phyloP scores from a whole-genome alignment of 2,888 invertebrate species.

The Apodemia mormo region DNA sequence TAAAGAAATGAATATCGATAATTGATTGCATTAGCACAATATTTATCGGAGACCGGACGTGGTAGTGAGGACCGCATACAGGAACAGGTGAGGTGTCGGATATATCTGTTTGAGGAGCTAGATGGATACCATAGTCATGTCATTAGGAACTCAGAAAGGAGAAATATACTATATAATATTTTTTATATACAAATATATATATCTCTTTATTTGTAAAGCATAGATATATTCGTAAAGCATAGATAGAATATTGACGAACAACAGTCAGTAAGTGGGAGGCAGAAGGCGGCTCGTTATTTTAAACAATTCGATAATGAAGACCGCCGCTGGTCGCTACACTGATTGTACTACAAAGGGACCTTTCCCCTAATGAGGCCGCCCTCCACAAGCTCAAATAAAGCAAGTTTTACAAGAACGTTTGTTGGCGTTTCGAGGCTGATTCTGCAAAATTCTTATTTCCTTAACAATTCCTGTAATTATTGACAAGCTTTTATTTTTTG shows the following conservation, averaged over 20 bases:
- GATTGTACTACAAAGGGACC: slow-evolving; percentile 65
- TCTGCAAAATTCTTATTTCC: slow-evolving; percentile 22
- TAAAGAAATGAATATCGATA: neutral
- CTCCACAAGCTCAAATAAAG: slow-evolving; percentile 53
- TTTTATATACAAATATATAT: no score
- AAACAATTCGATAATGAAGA: slow-evolving; percentile 76
- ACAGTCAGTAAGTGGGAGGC: neutral
- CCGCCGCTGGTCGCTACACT: slow-evolving; percentile 48
- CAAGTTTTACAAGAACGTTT: slow-evolving; percentile 58
- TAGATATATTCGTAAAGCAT: no score
- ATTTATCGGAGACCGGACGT: no score
- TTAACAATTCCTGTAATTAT: slow-evolving; percentile 19
- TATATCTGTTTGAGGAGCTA: no score
- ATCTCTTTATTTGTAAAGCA: no score
- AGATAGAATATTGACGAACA: neutral
- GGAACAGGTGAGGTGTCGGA: no score
- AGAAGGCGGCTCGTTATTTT: slow-evolving; percentile 66
- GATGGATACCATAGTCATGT: no score
- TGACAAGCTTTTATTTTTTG: slow-evolving; percentile 12
- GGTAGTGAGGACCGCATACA: no score
- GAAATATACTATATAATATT: no score
- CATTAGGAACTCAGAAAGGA: no score
- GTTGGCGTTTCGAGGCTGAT: slow-evolving; percentile 21
- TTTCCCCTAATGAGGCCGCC: slow-evolving; percentile 65
- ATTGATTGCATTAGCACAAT: no score